Base-by-base conservation (phyloP, 2,113 vertebrate genomes). In the Platysternon megacephalum region DNA sequence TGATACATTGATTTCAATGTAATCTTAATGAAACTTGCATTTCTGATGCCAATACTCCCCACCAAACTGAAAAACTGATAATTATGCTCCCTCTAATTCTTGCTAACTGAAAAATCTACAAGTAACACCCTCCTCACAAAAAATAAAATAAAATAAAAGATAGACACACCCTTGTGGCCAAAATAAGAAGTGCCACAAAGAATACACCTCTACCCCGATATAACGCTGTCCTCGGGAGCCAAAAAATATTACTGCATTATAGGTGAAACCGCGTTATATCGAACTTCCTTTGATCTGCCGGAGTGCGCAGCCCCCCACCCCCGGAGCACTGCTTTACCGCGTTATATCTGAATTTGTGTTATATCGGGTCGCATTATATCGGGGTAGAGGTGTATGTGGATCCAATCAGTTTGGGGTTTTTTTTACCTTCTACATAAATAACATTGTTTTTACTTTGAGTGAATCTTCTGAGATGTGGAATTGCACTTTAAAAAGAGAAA, bases 111-210 rank as follows among this genome's bases (percentile, higher is more conserved):
- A 76, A 93, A 14, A 26, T 87, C 48, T 82, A n/a, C 61, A 13
- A 53, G 55, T 56, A 93, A 61, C 29, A 76, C 35, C 35, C 28
- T 26, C 55, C 11, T 28, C 24, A 56, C 24, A 56, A 56, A 56
- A 55, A 56, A 56, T 56, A 56, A 29, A 56, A 56, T 56, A 11
- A 29, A 56, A 56, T 29, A 35, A 68, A 68, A 68, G 35, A 16
- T 8, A 68, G 65, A 9, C 68, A 8, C 83, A 79, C 61, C 39
- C 87, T 96, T 78, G 89, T 93, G 94, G 90, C 48, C 48, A 93
- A 92, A 95, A 91, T 35, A 7, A 35, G 35, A 84, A 91, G 61
- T 29, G 16, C 32, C 92, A 95, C 53, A 32, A 29, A 94, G 32
- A 72, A 19, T 68, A n/a, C n/a, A n/a, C n/a, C n/a, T n/a, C n/a